These are phyloP conservation scores for Folsomia manolachei DNA, from an alignment of 2,888 invertebrate species.

Conservation along the genomic window DNA sequence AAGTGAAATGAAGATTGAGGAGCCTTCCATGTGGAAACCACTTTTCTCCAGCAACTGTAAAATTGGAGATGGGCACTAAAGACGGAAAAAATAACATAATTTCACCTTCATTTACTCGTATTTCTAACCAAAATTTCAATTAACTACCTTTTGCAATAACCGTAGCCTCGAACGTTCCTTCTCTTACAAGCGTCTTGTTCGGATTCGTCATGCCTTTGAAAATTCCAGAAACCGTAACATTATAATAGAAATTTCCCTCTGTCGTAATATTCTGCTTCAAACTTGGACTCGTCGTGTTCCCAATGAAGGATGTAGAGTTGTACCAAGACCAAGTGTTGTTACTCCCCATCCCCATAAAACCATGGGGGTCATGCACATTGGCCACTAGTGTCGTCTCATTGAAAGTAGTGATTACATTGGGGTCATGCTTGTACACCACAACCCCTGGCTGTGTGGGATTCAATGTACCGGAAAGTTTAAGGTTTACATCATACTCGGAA, in stretches of 20 bases:
- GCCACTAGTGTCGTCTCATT: slow-evolving; percentile 39
- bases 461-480: slow-evolving; percentile 39
- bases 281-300: slow-evolving; percentile 34
- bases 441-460: slow-evolving; percentile 35
- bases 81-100: slow-evolving; percentile 41
- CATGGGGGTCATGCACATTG: slow-evolving; percentile 36
- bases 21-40: slow-evolving; percentile 82
- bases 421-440: slow-evolving; percentile 18
- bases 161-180: slow-evolving; percentile 69
- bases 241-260: slow-evolving; percentile 32
- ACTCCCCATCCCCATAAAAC: slow-evolving; percentile 27
- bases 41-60: slow-evolving; percentile 70
- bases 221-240: slow-evolving; percentile 34
- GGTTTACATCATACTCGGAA: slow-evolving; percentile 24
- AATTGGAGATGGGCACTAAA: slow-evolving; percentile 68
- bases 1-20: slow-evolving; percentile 65
- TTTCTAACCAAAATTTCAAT: too few relatives aligned
- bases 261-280: slow-evolving; percentile 42
- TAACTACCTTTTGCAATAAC: slow-evolving; percentile 66
- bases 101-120: slow-evolving; percentile 13
- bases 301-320: slow-evolving; percentile 30
- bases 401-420: slow-evolving; percentile 32
- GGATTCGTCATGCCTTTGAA: slow-evolving; percentile 29
- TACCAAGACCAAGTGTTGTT: slow-evolving; percentile 44
- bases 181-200: slow-evolving; percentile 51